Percentiles rank a stretch among this genome's conserved stretches.
These are phyloP conservation scores for Amiota communis DNA, from an alignment of 2,888 invertebrate species.

Conservation along the genomic window DNA sequence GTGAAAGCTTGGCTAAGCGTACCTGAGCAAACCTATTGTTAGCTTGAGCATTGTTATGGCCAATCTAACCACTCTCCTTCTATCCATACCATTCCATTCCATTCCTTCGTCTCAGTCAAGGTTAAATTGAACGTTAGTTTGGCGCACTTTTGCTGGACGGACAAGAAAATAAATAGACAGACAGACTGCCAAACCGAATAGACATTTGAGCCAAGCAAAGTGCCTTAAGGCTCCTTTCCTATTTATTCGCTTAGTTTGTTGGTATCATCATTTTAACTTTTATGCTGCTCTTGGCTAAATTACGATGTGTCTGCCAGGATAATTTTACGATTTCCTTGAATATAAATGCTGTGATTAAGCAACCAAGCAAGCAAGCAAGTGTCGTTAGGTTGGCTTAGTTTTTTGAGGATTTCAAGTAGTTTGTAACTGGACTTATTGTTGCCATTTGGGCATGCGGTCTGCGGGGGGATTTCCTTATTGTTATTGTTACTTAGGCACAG, in stretches of 20 bases:
- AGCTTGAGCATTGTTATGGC: conserved; percentile 65
- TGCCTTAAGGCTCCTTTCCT: not conserved
- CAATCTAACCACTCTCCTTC: conserved; percentile 34
- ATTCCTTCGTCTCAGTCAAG: conserved; percentile 57
- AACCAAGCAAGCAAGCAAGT: not conserved
- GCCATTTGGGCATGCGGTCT: not conserved
- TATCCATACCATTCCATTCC: conserved; percentile 36
- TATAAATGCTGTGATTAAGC: conserved; percentile 43
- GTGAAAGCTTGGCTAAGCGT: conserved; percentile 68
- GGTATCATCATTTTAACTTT: conserved; percentile 26
- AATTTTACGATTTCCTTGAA: conserved; percentile 73
- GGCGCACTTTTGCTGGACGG: not conserved
- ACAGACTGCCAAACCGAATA: conserved; percentile 17
- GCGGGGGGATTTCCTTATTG: not conserved
- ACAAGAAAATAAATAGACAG: not conserved
- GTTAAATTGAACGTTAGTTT: conserved; percentile 55
- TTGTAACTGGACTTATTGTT: not conserved
- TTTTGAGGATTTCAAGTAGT: too few species aligned
- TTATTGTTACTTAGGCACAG: not conserved
- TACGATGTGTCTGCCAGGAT: conserved; percentile 72
- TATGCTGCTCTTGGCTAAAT: conserved; percentile 52
- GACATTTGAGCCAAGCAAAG: not conserved
- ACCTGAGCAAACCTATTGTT: conserved; percentile 71
- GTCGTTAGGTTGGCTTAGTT: not conserved
- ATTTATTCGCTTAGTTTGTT: not conserved